Evolutionary conservation across 1,140 invertebrate species (phyloP), one percentile per base, ranked within the genome.

Genomic region (Neodiprion lecontei): DNA sequence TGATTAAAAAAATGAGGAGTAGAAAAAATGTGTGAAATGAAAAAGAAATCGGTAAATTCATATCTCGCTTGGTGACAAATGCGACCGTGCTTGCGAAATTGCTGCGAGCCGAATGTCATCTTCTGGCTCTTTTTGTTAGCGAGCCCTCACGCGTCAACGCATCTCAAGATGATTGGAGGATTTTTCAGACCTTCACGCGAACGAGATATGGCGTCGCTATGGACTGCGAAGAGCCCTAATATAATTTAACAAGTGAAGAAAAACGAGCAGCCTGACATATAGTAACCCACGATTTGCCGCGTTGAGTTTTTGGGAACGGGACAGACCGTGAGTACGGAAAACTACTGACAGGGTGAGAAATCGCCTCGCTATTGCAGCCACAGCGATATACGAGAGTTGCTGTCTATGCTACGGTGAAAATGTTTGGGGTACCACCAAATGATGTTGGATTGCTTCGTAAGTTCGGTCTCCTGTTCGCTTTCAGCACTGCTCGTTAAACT

Each of bases 371-470:
- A 40, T 40, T 40, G 28, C 28, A 40, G 28, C 28, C 28, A 40
- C 28, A 40, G 28, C 28, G 28, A 40, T 40, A 40, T 40, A 40
- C 28, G 28, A 40, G 28, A 40, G 28, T 5, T 40, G 28, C 53
- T 61, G 53, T 61, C 53, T 17, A 12, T 14, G n/a, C 50, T 65
- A 14, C 21, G 7, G 66, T 67, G 11, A 14, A 40, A 49, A 14
- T 11, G 17, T 61, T 68, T 40, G 28, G 28, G 28, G 28, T 40
- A 49, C 48, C 12, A 28, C 28, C 70, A 76, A 78, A 78, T 70
- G 73, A 78, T 78, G 75, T 78, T 78, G 67, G 73, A 78, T 78
- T 74, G 72, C 48, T 67, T 47, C 21, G 28, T 74, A 74, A 78
- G 77, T 78, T 76, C 69, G 69, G 23, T 75, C 70, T 23, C 77